Evolutionary conservation across 2,113 vertebrate species (phyloP).

Genomic region (Onychostruthus taczanowskii): DNA sequence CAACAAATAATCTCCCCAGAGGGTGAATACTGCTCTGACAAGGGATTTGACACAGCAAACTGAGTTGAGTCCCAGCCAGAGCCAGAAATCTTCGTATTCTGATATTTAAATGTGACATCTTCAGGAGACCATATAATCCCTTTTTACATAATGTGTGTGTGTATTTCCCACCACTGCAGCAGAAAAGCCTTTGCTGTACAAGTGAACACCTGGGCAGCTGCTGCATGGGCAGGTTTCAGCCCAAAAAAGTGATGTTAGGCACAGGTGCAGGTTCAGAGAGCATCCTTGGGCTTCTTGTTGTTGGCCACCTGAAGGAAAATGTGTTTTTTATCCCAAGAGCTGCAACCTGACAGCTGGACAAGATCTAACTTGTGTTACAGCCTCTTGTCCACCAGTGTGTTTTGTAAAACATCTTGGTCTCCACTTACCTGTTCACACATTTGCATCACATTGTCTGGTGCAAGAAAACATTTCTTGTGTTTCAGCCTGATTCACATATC

Average conservation of each 20-base stretch:
- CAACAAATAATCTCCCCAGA: neutral
- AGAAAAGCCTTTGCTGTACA: neutral
- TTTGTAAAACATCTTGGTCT: neutral
- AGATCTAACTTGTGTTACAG: neutral
- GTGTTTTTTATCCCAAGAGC: neutral
- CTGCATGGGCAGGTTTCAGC: neutral
- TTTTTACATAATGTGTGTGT: neutral
- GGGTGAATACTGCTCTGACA: neutral
- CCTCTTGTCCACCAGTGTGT: accelerated
- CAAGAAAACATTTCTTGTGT: neutral
- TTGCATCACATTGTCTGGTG: neutral
- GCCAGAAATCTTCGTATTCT: neutral
- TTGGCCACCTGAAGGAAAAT: neutral
- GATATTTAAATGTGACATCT: neutral
- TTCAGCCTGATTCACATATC: neutral
- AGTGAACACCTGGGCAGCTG: neutral
- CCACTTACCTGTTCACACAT: neutral
- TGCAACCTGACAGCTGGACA: neutral
- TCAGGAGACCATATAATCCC: neutral
- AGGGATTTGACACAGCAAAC: neutral
- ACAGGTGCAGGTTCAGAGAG: neutral
- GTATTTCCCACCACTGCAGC: neutral
- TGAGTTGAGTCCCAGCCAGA: neutral
- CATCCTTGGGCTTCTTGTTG: neutral
- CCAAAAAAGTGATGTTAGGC: neutral